phyloP scores from a whole-genome alignment of 2,113 vertebrate species.

The Aix galericulata region DNA sequence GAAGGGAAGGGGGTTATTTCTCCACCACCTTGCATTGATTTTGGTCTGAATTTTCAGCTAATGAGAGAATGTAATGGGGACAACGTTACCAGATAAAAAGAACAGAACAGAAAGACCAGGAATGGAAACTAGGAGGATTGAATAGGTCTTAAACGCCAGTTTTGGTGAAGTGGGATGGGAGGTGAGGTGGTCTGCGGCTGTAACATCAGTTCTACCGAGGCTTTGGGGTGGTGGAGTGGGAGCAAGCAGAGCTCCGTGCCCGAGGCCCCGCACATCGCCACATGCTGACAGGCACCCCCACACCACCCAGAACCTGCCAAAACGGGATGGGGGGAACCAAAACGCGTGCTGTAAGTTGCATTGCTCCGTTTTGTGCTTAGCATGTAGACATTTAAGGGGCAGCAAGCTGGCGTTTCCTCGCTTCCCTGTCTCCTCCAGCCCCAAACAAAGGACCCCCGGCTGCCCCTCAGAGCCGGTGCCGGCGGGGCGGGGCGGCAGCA shows the following conservation, averaged over 20 bases:
- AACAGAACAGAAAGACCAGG: neutral
- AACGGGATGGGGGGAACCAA: too few relatives aligned
- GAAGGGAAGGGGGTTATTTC: neutral
- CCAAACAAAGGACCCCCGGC: neutral
- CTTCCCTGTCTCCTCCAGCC: too few relatives aligned
- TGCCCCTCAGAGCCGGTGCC: neutral
- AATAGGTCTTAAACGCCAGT: neutral
- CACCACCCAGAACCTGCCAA: too few relatives aligned
- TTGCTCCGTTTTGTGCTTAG: too few relatives aligned
- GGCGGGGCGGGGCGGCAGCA: neutral
- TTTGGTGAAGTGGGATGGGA: neutral
- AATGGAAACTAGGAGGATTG: neutral
- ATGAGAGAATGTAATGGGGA: neutral
- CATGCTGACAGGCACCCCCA: too few relatives aligned
- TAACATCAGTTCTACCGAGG: fast-evolving
- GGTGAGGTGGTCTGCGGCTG: neutral
- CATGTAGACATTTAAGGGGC: too few relatives aligned
- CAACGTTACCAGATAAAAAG: neutral
- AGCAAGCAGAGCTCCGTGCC: neutral
- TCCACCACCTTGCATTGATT: neutral
- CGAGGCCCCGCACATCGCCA: too few relatives aligned
- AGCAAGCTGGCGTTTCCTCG: too few relatives aligned
- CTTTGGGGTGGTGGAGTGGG: fast-evolving
- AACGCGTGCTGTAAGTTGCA: too few relatives aligned
- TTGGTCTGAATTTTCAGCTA: neutral